Conservation (phyloP, 2,888 invertebrate species). For the Ormyrus thymus region DNA sequence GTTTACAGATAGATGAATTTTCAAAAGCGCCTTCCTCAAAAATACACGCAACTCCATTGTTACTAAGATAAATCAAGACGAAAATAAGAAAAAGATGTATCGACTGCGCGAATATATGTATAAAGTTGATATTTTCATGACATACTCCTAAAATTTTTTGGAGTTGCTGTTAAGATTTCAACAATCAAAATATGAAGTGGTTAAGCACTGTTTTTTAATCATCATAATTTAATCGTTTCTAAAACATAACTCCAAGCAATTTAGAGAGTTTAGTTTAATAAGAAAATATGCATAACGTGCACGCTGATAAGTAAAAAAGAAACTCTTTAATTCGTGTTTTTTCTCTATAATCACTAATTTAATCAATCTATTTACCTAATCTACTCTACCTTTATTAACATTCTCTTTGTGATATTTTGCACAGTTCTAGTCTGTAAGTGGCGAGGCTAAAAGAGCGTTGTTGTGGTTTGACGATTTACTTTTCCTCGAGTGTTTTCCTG, state of each 20-base stretch:
- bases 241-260: constrained; percentile 1
- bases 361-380: constrained; percentile 11
- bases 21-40: constrained; percentile 44
- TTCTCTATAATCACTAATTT: constrained; percentile 1
- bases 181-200: background rate
- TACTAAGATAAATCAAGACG: background rate
- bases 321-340: constrained; percentile 22
- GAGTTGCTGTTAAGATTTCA: background rate
- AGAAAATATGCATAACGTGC: background rate
- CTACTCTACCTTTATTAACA: constrained; percentile 11
- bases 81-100: background rate
- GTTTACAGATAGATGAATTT: constrained; percentile 26
- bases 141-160: constrained; percentile 1
- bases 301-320: background rate
- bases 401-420: constrained; percentile 43
- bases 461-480: constrained; percentile 9
- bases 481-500: constrained; percentile 17
- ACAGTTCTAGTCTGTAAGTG: constrained; percentile 39
- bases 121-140: constrained; percentile 2
- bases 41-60: constrained; percentile 5
- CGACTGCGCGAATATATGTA: constrained; percentile 1
- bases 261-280: background rate
- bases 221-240: too few relatives aligned
- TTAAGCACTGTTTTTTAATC: too few relatives aligned
- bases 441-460: background rate